These are phyloP conservation scores for Amblyopsis hoosieri DNA, from an alignment of 2,797 vertebrate genomes.

Conservation along the genomic window DNA sequence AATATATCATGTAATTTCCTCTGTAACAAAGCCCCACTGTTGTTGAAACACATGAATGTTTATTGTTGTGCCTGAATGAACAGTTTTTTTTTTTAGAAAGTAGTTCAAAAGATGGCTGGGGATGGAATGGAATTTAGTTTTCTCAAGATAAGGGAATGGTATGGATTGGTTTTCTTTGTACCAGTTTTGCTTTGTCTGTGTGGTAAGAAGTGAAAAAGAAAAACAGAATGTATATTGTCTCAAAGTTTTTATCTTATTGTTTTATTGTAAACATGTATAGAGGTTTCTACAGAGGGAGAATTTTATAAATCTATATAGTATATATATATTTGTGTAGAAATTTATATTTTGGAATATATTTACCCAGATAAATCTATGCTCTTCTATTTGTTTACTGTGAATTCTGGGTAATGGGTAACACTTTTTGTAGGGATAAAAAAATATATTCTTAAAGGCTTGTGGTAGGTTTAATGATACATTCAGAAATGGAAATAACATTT, in stretches of 20 bases:
- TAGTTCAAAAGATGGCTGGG: constrained; percentile 13
- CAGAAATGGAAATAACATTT: neutral
- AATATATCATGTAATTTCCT: constrained; percentile 16
- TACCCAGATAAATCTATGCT: constrained; percentile 88
- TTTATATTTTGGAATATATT: constrained; percentile 88
- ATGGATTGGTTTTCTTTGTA: constrained; percentile 37
- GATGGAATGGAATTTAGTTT: constrained; percentile 17
- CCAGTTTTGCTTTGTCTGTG: constrained; percentile 39
- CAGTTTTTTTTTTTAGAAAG: constrained; percentile 16
- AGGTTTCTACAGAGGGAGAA: constrained; percentile 91
- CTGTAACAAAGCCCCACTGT: constrained; percentile 50
- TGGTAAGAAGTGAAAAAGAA: constrained; percentile 33
- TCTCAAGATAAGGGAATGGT: constrained; percentile 30
- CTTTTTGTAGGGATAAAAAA: constrained; percentile 20
- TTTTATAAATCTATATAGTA: constrained; percentile 80
- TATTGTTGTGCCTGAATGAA: constrained; percentile 31
- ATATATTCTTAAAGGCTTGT: constrained; percentile 12
- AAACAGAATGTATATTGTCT: constrained; percentile 87
- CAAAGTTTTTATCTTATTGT: constrained; percentile 71
- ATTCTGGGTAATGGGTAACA: constrained; percentile 67
- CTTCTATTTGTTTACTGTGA: constrained; percentile 88
- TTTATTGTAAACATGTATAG: constrained; percentile 89
- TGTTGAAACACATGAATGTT: constrained; percentile 63
- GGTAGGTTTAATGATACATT: constrained; percentile 25
- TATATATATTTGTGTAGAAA: constrained; percentile 93